A percentile compares a stretch with the other conserved stretches of the same genome.
phyloP scores from a whole-genome alignment of 2,113 vertebrate genomes.

The Brienomyrus brachyistius region DNA sequence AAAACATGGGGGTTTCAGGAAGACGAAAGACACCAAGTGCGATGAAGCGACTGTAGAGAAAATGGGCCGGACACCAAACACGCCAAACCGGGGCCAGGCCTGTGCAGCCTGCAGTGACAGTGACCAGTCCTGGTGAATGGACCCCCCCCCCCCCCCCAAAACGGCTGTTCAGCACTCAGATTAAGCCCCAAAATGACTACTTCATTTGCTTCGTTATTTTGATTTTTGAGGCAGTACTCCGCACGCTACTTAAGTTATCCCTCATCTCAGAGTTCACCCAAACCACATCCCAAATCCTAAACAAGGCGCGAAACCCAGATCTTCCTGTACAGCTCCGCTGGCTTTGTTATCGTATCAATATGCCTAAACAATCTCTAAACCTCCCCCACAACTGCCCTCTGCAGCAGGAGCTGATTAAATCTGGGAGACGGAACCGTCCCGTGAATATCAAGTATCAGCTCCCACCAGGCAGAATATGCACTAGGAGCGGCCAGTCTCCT shows the following conservation, averaged over 20 bases:
- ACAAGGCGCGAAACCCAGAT: constrained; percentile 24
- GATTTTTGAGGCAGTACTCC: constrained; percentile 14
- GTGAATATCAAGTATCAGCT: constrained; percentile 55
- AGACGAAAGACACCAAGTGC: background rate
- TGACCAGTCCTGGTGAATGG: background rate
- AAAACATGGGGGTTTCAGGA: background rate
- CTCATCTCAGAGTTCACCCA: constrained; percentile 23
- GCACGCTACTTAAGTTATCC: background rate
- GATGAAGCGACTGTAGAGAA: background rate
- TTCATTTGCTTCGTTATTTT: background rate
- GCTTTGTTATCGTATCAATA: constrained; percentile 42
- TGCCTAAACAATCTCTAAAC: constrained; percentile 38
- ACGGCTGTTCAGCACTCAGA: constrained; percentile 14
- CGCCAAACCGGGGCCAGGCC: background rate
- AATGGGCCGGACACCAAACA: background rate
- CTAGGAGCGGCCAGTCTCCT: constrained; percentile 41
- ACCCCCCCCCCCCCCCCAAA: background rate
- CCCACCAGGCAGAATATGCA: constrained; percentile 39
- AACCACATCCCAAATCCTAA: constrained; percentile 28
- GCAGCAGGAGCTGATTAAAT: constrained; percentile 53
- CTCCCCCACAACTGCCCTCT: constrained; percentile 41
- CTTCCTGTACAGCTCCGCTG: constrained; percentile 29
- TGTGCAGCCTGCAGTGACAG: background rate
- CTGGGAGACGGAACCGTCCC: constrained; percentile 45
- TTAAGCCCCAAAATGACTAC: background rate